Evolutionary conservation across 2,797 vertebrate species (phyloP), one percentile per base, ranked within the genome.

Genomic region (Pogonophryne albipinna): DNA sequence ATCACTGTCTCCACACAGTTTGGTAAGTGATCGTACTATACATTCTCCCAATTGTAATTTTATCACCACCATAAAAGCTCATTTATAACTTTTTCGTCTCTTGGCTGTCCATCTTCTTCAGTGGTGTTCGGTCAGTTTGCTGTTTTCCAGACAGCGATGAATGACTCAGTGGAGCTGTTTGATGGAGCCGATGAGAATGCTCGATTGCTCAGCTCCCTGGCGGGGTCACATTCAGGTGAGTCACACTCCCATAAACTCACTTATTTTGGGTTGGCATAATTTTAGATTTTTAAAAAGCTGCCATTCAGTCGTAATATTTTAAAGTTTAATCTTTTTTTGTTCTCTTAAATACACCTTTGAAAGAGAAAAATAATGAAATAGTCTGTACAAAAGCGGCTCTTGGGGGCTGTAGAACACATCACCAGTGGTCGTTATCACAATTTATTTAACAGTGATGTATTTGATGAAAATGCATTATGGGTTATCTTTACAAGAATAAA

Each of bases 41-140:
- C 19, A 11, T 52, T 10, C 10, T 42, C 15, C 51, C 1, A 55
- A 5, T 60, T 67, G 4, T 59, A 41, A 58, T 10, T 27, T 17
- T 58, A n/a, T 13, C 51, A 31, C 20, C 2, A 46, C 46, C 6
- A 67, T 10, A 52, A 57, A 52, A 63, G 11, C 7, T 27, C 6
- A 38, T 38, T 38, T 38, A 38, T 38, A 38, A 38, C 34, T 15
- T 49, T 34, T 34, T 58, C 10, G 52, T 10, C 12, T 64, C 50
- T 42, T 46, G 19, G 23, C 20, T 75, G 8, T 53, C 10, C 51
- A 10, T 71, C 17, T 47, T 85, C 78, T 82, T 1, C 83, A 99
- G 98, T 99, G 94, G 98, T 99, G 10, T 99, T 99, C 82, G 98
- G 98, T 76, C 98, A 99, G 89, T 99, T 99, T 92, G 97, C 97